phyloP scores from a whole-genome alignment of 2,113 vertebrate genomes.

The Actenoides hombroni region DNA sequence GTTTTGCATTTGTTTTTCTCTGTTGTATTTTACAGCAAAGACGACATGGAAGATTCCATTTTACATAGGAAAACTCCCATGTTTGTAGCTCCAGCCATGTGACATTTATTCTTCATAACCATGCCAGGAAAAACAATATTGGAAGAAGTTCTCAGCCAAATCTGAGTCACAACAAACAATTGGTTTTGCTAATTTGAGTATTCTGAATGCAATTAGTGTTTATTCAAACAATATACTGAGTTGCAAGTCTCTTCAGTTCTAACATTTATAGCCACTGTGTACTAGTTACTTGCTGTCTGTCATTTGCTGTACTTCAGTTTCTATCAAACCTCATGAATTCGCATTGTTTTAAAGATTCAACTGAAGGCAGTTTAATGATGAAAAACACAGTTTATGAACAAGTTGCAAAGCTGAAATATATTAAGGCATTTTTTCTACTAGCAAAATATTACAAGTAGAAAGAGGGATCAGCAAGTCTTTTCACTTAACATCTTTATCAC shows the following conservation, averaged over 20 bases:
- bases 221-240: not conserved
- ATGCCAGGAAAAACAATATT: conserved; percentile 54
- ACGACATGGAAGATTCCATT: conserved; percentile 82
- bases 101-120: conserved; percentile 78
- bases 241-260: not conserved
- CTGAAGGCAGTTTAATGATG: not conserved
- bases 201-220: not conserved
- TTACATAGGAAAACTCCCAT: conserved; percentile 78
- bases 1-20: not conserved
- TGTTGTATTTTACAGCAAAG: conserved; percentile 64
- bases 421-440: not conserved
- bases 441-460: not conserved
- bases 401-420: not conserved
- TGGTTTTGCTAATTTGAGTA: not conserved
- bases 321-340: not conserved
- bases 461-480: not conserved
- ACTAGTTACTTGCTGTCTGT: not conserved
- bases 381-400: not conserved
- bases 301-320: not conserved
- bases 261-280: too few relatives aligned
- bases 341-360: not conserved
- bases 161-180: not conserved
- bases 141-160: not conserved
- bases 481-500: not conserved
- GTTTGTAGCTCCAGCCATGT: conserved; percentile 71